These are phyloP conservation scores for Drosophila cardini DNA, from an alignment of 1,140 invertebrate species.

Conservation along the genomic window DNA sequence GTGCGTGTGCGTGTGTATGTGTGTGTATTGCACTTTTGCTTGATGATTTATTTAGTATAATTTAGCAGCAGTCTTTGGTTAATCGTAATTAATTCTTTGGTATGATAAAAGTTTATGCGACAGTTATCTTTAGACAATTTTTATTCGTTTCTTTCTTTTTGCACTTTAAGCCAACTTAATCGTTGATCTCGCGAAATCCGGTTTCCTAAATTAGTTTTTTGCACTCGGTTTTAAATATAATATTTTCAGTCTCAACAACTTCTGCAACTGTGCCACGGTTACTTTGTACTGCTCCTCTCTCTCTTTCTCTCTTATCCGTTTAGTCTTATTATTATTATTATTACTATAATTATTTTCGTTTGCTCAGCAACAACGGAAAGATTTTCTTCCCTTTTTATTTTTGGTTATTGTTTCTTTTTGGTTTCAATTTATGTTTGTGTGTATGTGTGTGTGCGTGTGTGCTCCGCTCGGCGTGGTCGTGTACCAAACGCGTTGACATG, in stretches of 20 bases:
- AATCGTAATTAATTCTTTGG: conserved; percentile 53
- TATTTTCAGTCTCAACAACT: conserved; percentile 12
- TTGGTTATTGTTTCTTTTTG: conserved; percentile 21
- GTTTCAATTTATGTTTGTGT: background rate
- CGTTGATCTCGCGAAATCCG: conserved; percentile 60
- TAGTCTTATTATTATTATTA: conserved; percentile 14
- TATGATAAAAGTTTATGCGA: conserved; percentile 47
- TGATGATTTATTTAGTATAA: conserved; percentile 20
- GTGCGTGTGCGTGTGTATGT: background rate
- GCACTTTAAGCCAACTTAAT: conserved; percentile 62
- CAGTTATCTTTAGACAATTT: background rate
- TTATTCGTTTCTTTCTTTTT: conserved; percentile 39
- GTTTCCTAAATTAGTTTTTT: conserved; percentile 76
- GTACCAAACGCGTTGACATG: conserved; percentile 66
- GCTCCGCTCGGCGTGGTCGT: conserved; percentile 29
- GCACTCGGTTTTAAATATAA: conserved; percentile 49
- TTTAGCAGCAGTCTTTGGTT: conserved; percentile 62
- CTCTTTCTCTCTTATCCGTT: conserved; percentile 18
- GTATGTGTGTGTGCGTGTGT: too few species aligned
- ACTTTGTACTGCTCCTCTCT: conserved; percentile 11
- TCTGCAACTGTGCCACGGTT: conserved; percentile 18
- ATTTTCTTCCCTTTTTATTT: conserved; percentile 35
- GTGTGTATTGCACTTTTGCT: conserved; percentile 60
- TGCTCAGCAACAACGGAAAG: conserved; percentile 31
- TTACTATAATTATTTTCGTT: conserved; percentile 3